phyloP scores from a whole-genome alignment of 2,888 invertebrate species.

The Nephrocerus scutellatus region DNA sequence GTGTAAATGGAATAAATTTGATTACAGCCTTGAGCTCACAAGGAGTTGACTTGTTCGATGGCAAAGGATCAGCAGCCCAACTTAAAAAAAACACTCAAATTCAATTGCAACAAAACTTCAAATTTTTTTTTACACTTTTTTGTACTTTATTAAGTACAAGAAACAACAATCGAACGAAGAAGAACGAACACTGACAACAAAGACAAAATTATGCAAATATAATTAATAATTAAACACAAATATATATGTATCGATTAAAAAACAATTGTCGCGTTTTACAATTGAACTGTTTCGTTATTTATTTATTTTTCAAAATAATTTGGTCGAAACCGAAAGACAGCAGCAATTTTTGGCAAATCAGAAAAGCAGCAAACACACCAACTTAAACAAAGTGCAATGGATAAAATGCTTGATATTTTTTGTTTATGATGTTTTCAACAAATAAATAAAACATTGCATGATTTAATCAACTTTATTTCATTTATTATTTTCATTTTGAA shows the following conservation, averaged over 20 bases:
- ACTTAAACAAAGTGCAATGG: too few species aligned
- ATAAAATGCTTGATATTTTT: too few species aligned
- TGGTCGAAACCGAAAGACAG: too few species aligned
- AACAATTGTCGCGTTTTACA: not conserved
- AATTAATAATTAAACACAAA: constrained; percentile 1
- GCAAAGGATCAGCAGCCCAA: too few species aligned
- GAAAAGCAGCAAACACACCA: too few species aligned
- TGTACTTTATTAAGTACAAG: not conserved
- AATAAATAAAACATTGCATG: not conserved
- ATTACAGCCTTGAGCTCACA: too few species aligned
- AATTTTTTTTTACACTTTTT: not conserved
- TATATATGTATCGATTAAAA: not conserved
- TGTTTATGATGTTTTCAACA: not conserved
- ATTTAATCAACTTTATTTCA: not conserved
- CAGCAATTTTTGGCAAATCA: too few species aligned
- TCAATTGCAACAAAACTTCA: too few species aligned
- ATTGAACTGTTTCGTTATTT: not conserved
- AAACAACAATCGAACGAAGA: constrained; percentile 1
- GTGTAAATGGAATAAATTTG: too few species aligned
- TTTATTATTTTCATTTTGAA: not conserved
- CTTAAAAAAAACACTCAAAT: too few species aligned
- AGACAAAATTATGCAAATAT: not conserved
- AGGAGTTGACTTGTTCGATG: too few species aligned
- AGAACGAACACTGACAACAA: not conserved
- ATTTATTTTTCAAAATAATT: not conserved